These are phyloP conservation scores for Diceros bicornis DNA, from an alignment of 2,797 vertebrate species.

Conservation along the genomic window DNA sequence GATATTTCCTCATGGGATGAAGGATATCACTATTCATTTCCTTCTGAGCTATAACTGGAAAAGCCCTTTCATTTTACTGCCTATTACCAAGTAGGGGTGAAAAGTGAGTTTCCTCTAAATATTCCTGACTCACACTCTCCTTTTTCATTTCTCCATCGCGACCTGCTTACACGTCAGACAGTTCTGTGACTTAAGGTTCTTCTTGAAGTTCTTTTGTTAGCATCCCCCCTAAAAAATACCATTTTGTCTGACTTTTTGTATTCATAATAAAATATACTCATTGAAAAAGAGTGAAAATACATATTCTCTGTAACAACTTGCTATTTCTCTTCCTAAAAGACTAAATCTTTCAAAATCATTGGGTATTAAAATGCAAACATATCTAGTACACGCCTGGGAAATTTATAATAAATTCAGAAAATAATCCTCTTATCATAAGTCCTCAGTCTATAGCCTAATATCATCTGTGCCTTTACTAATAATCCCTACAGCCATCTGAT, in stretches of 20 bases:
- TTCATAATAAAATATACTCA: not conserved
- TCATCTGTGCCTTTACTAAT: constrained; percentile 20
- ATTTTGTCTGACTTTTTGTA: constrained; percentile 36
- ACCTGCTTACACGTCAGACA: constrained; percentile 26
- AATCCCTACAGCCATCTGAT: not conserved
- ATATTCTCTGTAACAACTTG: not conserved
- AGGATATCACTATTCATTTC: constrained; percentile 2
- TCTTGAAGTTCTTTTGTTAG: constrained; percentile 17
- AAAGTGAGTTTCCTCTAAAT: constrained; percentile 65
- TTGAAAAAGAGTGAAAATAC: constrained; percentile 30
- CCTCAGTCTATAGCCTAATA: not conserved
- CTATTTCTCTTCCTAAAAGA: constrained; percentile 46
- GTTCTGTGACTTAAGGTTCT: constrained; percentile 57
- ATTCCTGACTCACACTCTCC: constrained; percentile 71
- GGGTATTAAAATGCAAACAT: constrained; percentile 13
- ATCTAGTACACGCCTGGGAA: not conserved
- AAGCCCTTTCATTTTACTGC: constrained; percentile 68
- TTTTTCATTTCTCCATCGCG: constrained; percentile 55
- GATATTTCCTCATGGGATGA: constrained; percentile 28
- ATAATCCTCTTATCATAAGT: not conserved
- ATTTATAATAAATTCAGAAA: constrained; percentile 58
- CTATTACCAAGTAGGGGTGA: constrained; percentile 36
- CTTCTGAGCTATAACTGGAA: constrained; percentile 39
- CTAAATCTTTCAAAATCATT: not conserved
- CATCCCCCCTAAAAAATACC: not conserved